Evolutionary conservation across 2,113 vertebrate genomes (phyloP).

Genomic region (Corydoras maculifer): DNA sequence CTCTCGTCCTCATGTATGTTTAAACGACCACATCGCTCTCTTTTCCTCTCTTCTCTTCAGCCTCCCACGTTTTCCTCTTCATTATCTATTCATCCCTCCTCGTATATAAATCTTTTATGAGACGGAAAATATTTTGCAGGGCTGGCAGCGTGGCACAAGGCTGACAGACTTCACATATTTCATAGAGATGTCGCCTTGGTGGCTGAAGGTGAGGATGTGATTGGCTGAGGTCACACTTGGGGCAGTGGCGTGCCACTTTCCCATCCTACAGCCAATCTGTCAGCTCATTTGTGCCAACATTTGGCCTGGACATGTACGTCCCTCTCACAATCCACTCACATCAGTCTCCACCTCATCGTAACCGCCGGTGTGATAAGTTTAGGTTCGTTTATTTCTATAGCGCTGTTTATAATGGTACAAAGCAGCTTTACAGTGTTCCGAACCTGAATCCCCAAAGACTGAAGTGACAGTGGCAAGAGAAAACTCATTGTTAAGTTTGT

Average conservation of each 20-base stretch:
- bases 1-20: constrained; percentile 36
- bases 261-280: background rate
- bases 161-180: constrained; percentile 14
- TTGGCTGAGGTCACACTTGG: constrained; percentile 4
- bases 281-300: constrained; percentile 30
- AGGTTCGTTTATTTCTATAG: too few relatives aligned
- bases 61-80: constrained; percentile 2
- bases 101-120: constrained; percentile 25
- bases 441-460: too few relatives aligned
- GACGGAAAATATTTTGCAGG: constrained; percentile 25
- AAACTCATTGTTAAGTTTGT: too few relatives aligned
- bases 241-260: background rate
- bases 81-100: constrained; percentile 25
- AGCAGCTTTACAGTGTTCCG: too few relatives aligned
- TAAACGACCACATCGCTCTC: constrained; percentile 32
- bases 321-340: constrained; percentile 28
- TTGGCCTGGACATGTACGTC: constrained; percentile 34
- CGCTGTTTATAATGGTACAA: too few relatives aligned
- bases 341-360: constrained; percentile 30
- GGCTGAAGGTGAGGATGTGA: constrained; percentile 29
- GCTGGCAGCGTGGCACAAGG: background rate
- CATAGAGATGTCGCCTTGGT: constrained; percentile 8
- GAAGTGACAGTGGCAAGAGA: too few relatives aligned
- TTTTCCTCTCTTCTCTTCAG: constrained; percentile 11
- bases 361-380: background rate